Evolutionary conservation across 2,113 vertebrate species (phyloP).

Genomic region (Dromaius novaehollandiae): DNA sequence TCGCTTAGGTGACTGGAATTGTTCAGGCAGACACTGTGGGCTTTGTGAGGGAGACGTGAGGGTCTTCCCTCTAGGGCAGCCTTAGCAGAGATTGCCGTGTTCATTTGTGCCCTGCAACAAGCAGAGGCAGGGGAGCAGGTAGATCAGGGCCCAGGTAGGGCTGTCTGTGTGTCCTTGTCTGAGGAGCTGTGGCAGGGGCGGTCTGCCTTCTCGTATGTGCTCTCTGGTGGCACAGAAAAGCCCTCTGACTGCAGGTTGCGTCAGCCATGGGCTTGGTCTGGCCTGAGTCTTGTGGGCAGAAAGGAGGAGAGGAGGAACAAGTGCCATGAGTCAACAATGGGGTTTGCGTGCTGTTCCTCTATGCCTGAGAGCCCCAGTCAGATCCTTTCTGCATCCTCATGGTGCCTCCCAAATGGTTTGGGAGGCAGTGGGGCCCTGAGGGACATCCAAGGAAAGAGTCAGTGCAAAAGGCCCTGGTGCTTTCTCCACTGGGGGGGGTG

Average conservation of each 20-base stretch:
- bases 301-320: not conserved
- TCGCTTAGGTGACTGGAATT: not conserved
- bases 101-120: not conserved
- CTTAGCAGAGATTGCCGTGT: not conserved
- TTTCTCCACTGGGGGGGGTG: not conserved
- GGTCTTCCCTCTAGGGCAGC: not conserved
- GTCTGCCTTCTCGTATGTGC: fast-evolving
- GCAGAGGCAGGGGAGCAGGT: not conserved
- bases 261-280: not conserved
- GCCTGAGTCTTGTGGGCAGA: not conserved
- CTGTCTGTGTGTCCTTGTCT: not conserved
- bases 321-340: not conserved
- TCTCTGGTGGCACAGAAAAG: fast-evolving
- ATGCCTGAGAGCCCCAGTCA: fast-evolving
- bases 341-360: not conserved
- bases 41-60: not conserved
- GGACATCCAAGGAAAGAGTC: not conserved
- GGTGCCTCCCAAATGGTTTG: not conserved
- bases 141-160: not conserved
- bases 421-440: not conserved
- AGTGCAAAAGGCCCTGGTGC: not conserved
- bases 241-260: not conserved
- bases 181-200: not conserved
- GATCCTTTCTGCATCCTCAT: not conserved
- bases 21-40: not conserved